Conservation (phyloP, 2,113 vertebrate species). For the Protobothrops flavoviridis region DNA sequence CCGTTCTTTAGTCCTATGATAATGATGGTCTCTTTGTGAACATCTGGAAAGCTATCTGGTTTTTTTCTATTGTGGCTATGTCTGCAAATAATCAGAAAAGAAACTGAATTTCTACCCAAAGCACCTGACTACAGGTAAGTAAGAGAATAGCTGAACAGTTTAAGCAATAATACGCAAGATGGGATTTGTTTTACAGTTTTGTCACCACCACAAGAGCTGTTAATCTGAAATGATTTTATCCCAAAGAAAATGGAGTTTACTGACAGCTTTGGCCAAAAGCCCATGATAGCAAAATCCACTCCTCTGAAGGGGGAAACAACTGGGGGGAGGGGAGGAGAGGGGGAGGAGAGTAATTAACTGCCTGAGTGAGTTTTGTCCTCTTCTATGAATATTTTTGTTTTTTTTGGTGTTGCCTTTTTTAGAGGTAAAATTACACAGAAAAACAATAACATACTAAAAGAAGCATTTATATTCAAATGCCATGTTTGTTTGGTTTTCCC, state of each 20-base stretch:
- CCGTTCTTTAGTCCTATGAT: background rate
- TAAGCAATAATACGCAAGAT: constrained; percentile 1
- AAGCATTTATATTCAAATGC: background rate
- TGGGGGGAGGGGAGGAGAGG: too few relatives aligned
- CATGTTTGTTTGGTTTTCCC: constrained; percentile 10
- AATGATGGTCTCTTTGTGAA: background rate
- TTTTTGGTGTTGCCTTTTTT: background rate
- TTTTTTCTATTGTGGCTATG: background rate
- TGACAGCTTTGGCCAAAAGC: constrained; percentile 7
- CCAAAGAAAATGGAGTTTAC: constrained; percentile 9
- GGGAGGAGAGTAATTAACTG: background rate
- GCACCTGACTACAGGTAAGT: background rate
- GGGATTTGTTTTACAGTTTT: constrained; percentile 15
- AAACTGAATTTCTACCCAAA: constrained; percentile 13
- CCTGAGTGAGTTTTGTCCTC: background rate
- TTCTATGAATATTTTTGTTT: background rate
- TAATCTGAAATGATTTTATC: constrained; percentile 36
- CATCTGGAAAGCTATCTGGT: constrained; percentile 9
- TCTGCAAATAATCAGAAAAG: constrained; percentile 36
- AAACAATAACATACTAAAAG: background rate
- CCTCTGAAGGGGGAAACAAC: background rate
- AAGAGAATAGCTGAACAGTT: constrained; percentile 21
- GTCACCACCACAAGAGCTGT: background rate
- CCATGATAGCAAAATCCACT: background rate
- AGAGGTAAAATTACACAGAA: background rate